phyloP scores from a whole-genome alignment of 2,113 vertebrate genomes.

The Equus przewalskii region DNA sequence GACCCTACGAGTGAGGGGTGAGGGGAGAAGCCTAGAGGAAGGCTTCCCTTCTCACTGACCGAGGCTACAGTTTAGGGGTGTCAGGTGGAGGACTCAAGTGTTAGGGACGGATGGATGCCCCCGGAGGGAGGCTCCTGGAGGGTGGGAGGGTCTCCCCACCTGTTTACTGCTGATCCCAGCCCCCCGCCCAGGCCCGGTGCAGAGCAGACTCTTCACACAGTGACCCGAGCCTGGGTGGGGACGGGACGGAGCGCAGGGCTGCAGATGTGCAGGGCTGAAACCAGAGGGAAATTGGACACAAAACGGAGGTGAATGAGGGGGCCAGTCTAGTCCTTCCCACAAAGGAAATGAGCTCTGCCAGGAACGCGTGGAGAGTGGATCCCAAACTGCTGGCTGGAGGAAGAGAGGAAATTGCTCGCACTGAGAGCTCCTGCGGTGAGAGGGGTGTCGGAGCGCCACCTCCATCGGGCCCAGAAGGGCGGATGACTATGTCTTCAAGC shows the following conservation, averaged over 20 bases:
- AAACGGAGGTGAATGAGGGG: neutral
- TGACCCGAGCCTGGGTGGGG: too few relatives aligned
- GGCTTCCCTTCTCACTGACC: neutral
- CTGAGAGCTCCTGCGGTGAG: neutral
- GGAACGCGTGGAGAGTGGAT: accelerated
- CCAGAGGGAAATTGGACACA: neutral
- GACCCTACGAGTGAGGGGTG: neutral
- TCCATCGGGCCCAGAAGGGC: too few relatives aligned
- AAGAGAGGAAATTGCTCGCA: neutral
- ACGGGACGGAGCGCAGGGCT: neutral
- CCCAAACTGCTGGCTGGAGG: neutral
- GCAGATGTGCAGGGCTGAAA: neutral
- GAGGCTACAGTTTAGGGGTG: neutral
- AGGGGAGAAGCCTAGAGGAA: too few relatives aligned
- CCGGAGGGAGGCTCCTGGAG: neutral
- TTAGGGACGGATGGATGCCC: too few relatives aligned
- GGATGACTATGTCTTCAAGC: neutral
- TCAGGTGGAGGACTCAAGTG: too few relatives aligned
- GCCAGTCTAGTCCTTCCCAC: neutral
- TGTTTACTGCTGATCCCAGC: neutral
- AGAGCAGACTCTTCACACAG: too few relatives aligned
- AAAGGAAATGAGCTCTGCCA: neutral
- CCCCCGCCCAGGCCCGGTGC: neutral
- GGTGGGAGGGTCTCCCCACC: neutral
- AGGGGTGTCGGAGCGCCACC: neutral